Conservation (phyloP, 2,113 vertebrate genomes). For the Patagioenas fasciata region DNA sequence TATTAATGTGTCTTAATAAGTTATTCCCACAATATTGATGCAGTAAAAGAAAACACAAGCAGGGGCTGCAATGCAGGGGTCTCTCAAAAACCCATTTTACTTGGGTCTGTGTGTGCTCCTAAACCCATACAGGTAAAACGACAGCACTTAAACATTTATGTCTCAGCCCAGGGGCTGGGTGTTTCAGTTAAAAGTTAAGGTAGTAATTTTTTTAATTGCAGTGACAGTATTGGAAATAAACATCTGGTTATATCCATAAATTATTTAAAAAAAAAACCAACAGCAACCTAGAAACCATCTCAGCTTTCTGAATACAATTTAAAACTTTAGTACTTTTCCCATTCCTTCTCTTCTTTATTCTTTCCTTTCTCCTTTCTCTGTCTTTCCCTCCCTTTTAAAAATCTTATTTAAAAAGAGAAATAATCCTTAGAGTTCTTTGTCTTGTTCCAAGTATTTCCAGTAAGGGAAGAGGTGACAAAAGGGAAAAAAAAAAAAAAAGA, state of each 20-base stretch:
- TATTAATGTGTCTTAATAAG: not conserved
- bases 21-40: not conserved
- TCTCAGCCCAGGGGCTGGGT: not conserved
- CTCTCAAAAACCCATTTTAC: not conserved
- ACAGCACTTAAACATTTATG: rapidly evolving
- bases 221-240: not conserved
- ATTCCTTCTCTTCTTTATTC: not conserved
- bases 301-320: not conserved
- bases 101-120: not conserved
- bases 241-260: not conserved
- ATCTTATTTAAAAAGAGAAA: not conserved
- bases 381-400: not conserved
- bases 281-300: not conserved
- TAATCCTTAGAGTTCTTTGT: not conserved
- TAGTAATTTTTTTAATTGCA: not conserved
- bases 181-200: not conserved
- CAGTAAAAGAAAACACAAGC: not conserved
- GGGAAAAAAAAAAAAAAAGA: not conserved
- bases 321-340: not conserved
- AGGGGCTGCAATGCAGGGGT: rapidly evolving
- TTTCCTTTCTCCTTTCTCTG: not conserved
- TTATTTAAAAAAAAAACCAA: no score
- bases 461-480: not conserved
- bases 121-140: not conserved
- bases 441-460: not conserved